Base-by-base conservation (phyloP, 1,140 invertebrate genomes). In the Aricia agestis region DNA sequence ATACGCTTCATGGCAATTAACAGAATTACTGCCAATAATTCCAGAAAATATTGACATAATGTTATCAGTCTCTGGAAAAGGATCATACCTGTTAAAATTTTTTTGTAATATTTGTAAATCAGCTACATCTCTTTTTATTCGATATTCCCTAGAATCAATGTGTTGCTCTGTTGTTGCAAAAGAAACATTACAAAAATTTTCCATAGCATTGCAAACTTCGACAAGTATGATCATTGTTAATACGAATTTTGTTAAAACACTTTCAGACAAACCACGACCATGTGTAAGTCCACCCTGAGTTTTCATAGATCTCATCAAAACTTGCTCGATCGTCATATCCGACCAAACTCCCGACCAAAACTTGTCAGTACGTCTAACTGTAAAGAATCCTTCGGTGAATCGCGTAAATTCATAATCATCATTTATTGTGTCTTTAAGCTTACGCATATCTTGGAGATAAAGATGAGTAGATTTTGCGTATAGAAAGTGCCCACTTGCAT, bases 1-100 rank as follows among this genome's bases (percentile, higher is more conserved):
- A 68, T 72, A 72, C 66, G 71, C 66, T 67, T 72, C 71, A 68
- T 69, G 52, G 68, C 68, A 69, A 69, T 69, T 69, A 15, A 69
- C 68, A 69, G 52, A 69, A 69, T 58, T 59, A 69, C 52, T 69
- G 68, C 68, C 68, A 69, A 69, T 69, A 69, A 69, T 69, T 58
- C 68, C 19, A 69, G 68, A 69, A 69, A 69, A 69, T 36, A 69
- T 69, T 59, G 68, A 69, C 68, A 69, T 69, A 69, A 69, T 69
- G 68, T 69, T 69, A 69, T 69, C 68, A 69, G 45, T 68, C 67
- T 68, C 17, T 68, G 67, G 67, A 68, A 68, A 68, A 68, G 67
- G 67, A 68, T 68, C 67, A 68, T 68, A 68, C 65, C 65, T 66
- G 45, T 57, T 57, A n/a, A 57, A 57, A 57, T 4, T 4, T 5